A percentile compares a stretch with the other conserved stretches of the same genome.
These are phyloP conservation scores for Parus major DNA, from an alignment of 2,113 vertebrate genomes.

Conservation along the genomic window DNA sequence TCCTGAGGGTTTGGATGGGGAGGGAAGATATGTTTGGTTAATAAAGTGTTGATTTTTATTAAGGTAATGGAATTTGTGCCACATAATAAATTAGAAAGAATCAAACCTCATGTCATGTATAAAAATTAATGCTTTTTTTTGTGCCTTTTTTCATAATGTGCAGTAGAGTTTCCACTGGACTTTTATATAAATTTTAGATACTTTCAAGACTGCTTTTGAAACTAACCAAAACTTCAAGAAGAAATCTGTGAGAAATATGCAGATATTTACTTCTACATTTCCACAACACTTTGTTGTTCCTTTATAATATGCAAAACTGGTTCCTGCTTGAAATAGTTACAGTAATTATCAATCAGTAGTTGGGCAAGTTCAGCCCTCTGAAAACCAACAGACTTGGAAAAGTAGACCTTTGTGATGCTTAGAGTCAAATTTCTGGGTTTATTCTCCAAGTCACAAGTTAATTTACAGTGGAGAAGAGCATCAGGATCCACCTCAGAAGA, in stretches of 20 bases:
- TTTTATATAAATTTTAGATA: background rate
- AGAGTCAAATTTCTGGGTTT: background rate
- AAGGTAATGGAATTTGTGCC: background rate
- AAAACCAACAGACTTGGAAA: background rate
- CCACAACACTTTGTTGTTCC: background rate
- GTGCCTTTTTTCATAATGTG: background rate
- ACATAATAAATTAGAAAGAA: background rate
- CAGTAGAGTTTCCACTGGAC: background rate
- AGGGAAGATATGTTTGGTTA: background rate
- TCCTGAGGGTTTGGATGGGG: rapidly evolving
- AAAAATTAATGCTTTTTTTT: background rate
- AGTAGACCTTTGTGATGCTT: background rate
- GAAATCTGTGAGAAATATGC: background rate
- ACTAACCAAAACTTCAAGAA: background rate
- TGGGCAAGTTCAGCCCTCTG: background rate
- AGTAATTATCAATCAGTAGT: background rate
- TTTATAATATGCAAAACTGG: background rate
- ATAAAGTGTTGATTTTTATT: background rate
- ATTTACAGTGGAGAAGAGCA: background rate
- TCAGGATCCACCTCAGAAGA: background rate
- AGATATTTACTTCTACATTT: background rate
- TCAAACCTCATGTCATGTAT: background rate
- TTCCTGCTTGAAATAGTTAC: background rate
- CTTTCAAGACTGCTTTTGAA: background rate
- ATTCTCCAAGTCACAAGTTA: background rate